Conservation (phyloP, 2,113 vertebrate species). For the Myanophis thanlyinensis region DNA sequence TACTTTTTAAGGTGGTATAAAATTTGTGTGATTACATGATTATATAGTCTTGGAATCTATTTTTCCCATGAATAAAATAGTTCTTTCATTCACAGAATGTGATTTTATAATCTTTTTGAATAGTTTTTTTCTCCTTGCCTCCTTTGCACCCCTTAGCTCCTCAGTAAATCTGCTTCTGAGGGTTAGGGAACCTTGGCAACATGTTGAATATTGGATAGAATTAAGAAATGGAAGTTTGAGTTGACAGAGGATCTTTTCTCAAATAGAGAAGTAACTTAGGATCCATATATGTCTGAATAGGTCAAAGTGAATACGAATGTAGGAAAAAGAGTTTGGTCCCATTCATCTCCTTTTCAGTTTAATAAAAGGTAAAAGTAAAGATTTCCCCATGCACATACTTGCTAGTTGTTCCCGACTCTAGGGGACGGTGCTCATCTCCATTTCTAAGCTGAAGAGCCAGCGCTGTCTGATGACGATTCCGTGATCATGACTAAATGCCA, state of each 20-base stretch:
- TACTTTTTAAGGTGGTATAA: not conserved
- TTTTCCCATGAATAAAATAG: not conserved
- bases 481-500: too few species aligned
- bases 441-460: too few species aligned
- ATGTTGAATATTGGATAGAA: not conserved
- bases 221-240: not conserved
- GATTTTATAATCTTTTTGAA: not conserved
- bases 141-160: not conserved
- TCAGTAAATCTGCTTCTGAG: not conserved
- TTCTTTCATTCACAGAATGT: not conserved
- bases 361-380: too few species aligned
- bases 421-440: too few species aligned
- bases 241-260: not conserved
- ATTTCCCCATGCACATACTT: too few species aligned
- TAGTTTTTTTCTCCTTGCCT: not conserved
- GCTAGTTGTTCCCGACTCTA: too few species aligned
- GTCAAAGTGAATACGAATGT: not conserved
- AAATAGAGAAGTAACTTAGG: not conserved
- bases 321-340: not conserved
- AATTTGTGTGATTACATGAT: not conserved
- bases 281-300: not conserved
- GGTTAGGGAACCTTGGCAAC: not conserved
- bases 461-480: too few species aligned
- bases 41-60: not conserved
- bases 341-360: not conserved